phyloP scores from a whole-genome alignment of 1,140 invertebrate genomes.

The Heliconius hermathena region DNA sequence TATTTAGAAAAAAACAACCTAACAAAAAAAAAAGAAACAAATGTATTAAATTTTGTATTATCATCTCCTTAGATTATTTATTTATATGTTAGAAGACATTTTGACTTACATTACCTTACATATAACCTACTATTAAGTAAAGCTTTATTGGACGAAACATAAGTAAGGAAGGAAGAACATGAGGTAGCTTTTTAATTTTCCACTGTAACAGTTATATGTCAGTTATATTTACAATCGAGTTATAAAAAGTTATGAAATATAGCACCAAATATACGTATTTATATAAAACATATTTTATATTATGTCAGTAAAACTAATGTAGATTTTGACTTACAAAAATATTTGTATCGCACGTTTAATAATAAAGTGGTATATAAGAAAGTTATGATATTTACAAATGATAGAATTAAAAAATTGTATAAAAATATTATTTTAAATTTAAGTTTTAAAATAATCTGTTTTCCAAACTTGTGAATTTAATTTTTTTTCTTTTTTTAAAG shows the following conservation, averaged over 20 bases:
- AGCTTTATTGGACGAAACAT: slow-evolving; percentile 65
- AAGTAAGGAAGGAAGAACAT: slow-evolving; percentile 46
- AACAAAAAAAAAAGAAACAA: neutral
- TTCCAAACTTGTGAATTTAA: too few species aligned
- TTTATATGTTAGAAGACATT: neutral
- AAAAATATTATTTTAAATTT: too few species aligned
- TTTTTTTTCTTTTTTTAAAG: neutral
- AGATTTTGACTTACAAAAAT: neutral
- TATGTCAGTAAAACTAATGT: slow-evolving; percentile 2
- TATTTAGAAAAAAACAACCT: too few species aligned
- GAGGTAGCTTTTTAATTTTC: slow-evolving; percentile 55
- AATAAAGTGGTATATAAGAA: neutral
- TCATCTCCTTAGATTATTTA: neutral
- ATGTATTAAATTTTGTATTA: neutral
- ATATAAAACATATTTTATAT: neutral
- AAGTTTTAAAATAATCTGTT: too few species aligned
- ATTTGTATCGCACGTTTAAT: slow-evolving; percentile 6
- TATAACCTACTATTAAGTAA: slow-evolving; percentile 60
- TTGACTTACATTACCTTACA: slow-evolving; percentile 38
- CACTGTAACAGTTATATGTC: neutral
- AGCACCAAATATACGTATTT: neutral
- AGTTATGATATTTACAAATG: too few species aligned
- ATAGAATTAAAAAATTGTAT: too few species aligned
- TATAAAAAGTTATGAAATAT: neutral
- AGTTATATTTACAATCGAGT: slow-evolving; percentile 3